A percentile compares a stretch with the other conserved stretches of the same genome.
Evolutionary conservation across 2,113 vertebrate species (phyloP).

Genomic region (Cephalophus harveyi): DNA sequence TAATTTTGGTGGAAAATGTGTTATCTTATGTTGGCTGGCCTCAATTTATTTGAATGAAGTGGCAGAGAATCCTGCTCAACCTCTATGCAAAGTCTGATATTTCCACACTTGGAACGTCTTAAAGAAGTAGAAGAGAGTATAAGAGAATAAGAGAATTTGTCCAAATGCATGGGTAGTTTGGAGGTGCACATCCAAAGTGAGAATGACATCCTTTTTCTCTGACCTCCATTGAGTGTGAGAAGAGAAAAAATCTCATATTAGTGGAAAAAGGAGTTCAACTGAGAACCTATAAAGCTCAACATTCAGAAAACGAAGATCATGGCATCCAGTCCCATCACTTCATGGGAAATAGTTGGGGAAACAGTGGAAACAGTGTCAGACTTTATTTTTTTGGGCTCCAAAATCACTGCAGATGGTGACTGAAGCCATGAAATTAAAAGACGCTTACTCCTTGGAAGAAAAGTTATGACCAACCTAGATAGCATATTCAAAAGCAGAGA

Average conservation of each 20-base stretch:
- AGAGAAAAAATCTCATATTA: background rate
- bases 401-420: too few relatives aligned
- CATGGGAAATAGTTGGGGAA: too few relatives aligned
- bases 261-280: background rate
- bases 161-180: background rate
- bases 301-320: too few relatives aligned
- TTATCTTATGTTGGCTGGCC: background rate
- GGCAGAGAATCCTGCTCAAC: background rate
- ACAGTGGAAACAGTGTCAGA: too few relatives aligned
- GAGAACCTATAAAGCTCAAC: background rate
- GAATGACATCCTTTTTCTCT: background rate
- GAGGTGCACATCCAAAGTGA: background rate
- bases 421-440: too few relatives aligned
- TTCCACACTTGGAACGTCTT: background rate
- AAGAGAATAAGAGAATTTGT: background rate
- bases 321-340: too few relatives aligned
- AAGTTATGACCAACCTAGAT: too few relatives aligned
- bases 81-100: background rate
- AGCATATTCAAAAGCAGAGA: too few relatives aligned
- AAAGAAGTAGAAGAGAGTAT: background rate
- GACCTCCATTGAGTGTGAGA: background rate
- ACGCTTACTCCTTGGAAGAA: too few relatives aligned
- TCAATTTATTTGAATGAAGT: background rate
- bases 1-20: background rate
- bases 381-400: too few relatives aligned